Conservation (phyloP, 2,888 invertebrate species). For the Agrypnus murinus region DNA sequence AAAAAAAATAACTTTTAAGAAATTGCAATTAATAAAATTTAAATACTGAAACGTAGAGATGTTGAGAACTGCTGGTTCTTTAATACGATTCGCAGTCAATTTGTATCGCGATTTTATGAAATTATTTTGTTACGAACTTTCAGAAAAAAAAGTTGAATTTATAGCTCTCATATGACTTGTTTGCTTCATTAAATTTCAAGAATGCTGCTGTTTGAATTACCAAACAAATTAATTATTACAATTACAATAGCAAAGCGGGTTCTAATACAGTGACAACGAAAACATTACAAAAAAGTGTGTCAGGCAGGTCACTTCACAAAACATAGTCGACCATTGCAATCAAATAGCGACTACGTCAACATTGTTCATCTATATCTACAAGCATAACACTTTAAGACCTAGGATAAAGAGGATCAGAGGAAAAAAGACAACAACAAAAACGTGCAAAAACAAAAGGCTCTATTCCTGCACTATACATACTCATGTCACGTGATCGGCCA, state of each 20-base stretch:
- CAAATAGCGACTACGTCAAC: slow-evolving; percentile 12
- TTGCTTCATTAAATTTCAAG: neutral
- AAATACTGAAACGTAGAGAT: too few relatives aligned
- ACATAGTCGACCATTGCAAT: neutral
- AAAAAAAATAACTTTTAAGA: too few relatives aligned
- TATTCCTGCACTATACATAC: slow-evolving; percentile 60
- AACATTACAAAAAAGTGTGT: slow-evolving; percentile 13
- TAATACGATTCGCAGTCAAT: too few relatives aligned
- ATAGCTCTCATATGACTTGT: neutral
- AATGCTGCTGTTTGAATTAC: neutral
- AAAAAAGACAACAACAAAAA: neutral
- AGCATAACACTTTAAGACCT: neutral
- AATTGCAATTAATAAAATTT: too few relatives aligned
- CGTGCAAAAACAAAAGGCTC: slow-evolving; percentile 26
- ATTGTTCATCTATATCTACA: neutral
- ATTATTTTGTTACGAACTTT: too few relatives aligned
- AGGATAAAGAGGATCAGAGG: neutral
- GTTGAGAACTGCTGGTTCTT: too few relatives aligned
- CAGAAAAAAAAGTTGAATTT: neutral
- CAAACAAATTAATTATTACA: neutral
- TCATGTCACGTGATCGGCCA: slow-evolving; percentile 64
- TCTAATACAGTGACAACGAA: neutral
- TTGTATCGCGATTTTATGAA: too few relatives aligned
- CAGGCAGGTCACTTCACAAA: slow-evolving; percentile 10
- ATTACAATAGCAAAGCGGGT: neutral